phyloP scores from a whole-genome alignment of 2,888 invertebrate genomes.

The Spialia ferax region DNA sequence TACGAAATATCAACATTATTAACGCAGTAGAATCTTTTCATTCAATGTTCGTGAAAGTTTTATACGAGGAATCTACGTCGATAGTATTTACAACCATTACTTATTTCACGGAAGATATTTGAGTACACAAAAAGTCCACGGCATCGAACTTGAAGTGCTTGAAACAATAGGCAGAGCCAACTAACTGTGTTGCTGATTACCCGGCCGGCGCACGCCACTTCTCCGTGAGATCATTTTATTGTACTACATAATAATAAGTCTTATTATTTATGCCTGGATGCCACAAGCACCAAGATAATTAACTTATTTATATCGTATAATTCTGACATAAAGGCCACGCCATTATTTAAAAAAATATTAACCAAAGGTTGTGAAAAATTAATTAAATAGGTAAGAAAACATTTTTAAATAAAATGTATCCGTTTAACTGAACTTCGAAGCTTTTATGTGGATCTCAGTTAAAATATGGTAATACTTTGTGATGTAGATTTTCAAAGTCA shows the following conservation, averaged over 20 bases:
- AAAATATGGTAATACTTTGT: no score
- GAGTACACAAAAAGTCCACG: constrained; percentile 67
- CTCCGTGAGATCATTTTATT: constrained; percentile 3
- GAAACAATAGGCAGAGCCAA: constrained; percentile 63
- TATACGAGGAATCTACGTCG: constrained; percentile 26
- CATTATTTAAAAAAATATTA: no score
- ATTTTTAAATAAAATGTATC: no score
- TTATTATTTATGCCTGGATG: background rate
- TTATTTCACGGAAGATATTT: constrained; percentile 68
- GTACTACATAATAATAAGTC: background rate
- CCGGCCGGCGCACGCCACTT: constrained; percentile 43
- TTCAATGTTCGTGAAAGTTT: constrained; percentile 21
- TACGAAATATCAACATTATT: background rate
- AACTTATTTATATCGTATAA: background rate
- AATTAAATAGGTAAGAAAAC: no score
- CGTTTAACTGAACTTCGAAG: no score
- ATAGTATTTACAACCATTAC: constrained; percentile 24
- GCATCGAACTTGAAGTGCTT: constrained; percentile 55
- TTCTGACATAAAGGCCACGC: background rate
- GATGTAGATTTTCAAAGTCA: no score
- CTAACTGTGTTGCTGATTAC: constrained; percentile 59
- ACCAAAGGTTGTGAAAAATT: no score
- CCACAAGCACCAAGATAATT: background rate
- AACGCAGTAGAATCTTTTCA: background rate
- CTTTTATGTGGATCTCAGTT: no score